Conservation (phyloP, 2,888 invertebrate species). For the Abrostola tripartita region DNA sequence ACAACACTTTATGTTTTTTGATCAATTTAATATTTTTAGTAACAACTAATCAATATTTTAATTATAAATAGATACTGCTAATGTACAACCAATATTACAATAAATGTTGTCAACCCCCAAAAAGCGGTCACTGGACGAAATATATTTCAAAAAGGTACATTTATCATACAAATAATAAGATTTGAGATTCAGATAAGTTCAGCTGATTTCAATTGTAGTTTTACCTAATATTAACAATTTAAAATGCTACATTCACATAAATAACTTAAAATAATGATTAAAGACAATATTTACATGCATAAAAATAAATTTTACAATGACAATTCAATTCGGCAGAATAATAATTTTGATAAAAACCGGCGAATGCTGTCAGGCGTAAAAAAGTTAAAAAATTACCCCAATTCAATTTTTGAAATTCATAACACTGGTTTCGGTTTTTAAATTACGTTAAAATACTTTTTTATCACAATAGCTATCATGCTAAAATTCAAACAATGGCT, state of each 20-base stretch:
- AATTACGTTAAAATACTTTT: conserved; percentile 80
- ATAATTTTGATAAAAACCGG: conserved; percentile 67
- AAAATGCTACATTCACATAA: conserved; percentile 85
- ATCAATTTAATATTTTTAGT: conserved; percentile 88
- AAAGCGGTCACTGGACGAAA: conserved; percentile 82
- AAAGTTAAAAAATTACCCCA: conserved; percentile 71
- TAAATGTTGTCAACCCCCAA: conserved; percentile 78
- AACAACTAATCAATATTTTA: conserved; percentile 88
- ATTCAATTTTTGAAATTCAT: conserved; percentile 67
- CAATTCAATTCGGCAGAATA: conserved; percentile 64
- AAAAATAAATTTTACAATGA: conserved; percentile 72
- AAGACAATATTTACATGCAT: conserved; percentile 83
- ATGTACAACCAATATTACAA: conserved; percentile 83
- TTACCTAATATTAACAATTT: conserved; percentile 76
- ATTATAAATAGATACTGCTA: conserved; percentile 86
- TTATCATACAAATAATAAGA: conserved; percentile 76
- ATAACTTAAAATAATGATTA: conserved; percentile 81
- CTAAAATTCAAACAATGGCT: conserved; percentile 78
- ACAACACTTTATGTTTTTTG: conserved; percentile 66
- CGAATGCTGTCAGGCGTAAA: conserved; percentile 76
- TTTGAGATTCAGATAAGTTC: conserved; percentile 86
- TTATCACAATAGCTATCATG: conserved; percentile 81
- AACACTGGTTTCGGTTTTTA: conserved; percentile 65
- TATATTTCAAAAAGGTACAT: conserved; percentile 83
- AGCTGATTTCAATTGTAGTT: conserved; percentile 84